Conservation (phyloP, 1,140 invertebrate genomes). For the Heliconius hermathena region DNA sequence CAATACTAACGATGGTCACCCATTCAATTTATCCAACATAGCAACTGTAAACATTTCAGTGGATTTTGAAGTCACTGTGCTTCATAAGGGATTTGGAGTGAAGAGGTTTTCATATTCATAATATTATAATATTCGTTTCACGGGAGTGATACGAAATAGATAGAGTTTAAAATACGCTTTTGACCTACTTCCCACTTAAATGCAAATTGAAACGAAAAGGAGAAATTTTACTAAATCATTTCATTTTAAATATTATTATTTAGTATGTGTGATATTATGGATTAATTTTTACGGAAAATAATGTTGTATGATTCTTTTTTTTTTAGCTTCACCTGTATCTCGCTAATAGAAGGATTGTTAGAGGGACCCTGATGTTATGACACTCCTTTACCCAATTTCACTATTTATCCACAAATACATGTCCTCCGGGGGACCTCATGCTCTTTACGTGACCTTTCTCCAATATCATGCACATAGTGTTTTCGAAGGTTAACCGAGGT, state of each 20-base stretch:
- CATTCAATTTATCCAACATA: not conserved
- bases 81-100: not conserved
- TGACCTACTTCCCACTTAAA: constrained; percentile 8
- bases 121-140: constrained; percentile 11
- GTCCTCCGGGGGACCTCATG: too few relatives aligned
- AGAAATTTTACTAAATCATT: not conserved
- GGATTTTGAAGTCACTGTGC: not conserved
- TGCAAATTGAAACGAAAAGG: constrained; percentile 14
- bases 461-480: too few relatives aligned
- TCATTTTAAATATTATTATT: not conserved
- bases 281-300: too few relatives aligned
- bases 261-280: too few relatives aligned
- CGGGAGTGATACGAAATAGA: not conserved
- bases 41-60: not conserved
- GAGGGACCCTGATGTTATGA: too few relatives aligned
- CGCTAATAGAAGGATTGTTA: too few relatives aligned
- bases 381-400: too few relatives aligned
- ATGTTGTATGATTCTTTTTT: too few relatives aligned
- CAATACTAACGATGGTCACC: not conserved
- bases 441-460: too few relatives aligned
- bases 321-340: too few relatives aligned
- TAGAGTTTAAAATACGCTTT: constrained; percentile 8
- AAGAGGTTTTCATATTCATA: not conserved
- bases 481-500: too few relatives aligned
- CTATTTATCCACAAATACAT: too few relatives aligned